A percentile compares a stretch with the other conserved stretches of the same genome.
phyloP scores from a whole-genome alignment of 2,888 invertebrate species.

The Apotomis turbidana region DNA sequence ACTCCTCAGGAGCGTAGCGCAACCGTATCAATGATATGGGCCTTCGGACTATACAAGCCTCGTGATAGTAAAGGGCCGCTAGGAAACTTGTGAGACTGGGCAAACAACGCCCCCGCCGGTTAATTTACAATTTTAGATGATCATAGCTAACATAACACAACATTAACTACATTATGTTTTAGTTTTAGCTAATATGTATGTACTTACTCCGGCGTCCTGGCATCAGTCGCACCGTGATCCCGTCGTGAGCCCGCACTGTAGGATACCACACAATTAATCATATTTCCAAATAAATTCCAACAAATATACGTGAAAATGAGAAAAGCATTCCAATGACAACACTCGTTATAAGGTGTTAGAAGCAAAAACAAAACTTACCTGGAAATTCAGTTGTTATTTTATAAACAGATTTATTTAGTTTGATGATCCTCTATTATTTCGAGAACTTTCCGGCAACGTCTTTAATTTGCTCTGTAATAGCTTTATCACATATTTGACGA shows the following conservation, averaged over 20 bases:
- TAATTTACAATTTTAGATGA: background rate
- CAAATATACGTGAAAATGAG: constrained; percentile 39
- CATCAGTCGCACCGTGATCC: constrained; percentile 79
- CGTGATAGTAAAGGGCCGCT: no score
- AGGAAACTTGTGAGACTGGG: no score
- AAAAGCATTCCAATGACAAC: constrained; percentile 65
- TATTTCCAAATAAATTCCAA: constrained; percentile 31
- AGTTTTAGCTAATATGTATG: constrained; percentile 52
- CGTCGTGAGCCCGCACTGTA: constrained; percentile 78
- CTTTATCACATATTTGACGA: no score
- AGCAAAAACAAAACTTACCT: constrained; percentile 61
- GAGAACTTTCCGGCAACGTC: no score
- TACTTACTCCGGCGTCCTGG: constrained; percentile 82
- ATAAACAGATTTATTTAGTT: background rate
- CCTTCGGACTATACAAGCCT: no score
- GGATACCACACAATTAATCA: constrained; percentile 47
- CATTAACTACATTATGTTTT: constrained; percentile 41
- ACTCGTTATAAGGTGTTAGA: constrained; percentile 58
- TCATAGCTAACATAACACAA: constrained; percentile 34
- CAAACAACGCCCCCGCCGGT: background rate
- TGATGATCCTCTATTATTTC: no score
- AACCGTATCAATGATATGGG: no score
- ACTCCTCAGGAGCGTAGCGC: no score
- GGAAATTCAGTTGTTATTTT: constrained; percentile 11
- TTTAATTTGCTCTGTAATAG: no score